Conservation (phyloP, 2,888 invertebrate genomes). For the Callyntrura sp. region DNA sequence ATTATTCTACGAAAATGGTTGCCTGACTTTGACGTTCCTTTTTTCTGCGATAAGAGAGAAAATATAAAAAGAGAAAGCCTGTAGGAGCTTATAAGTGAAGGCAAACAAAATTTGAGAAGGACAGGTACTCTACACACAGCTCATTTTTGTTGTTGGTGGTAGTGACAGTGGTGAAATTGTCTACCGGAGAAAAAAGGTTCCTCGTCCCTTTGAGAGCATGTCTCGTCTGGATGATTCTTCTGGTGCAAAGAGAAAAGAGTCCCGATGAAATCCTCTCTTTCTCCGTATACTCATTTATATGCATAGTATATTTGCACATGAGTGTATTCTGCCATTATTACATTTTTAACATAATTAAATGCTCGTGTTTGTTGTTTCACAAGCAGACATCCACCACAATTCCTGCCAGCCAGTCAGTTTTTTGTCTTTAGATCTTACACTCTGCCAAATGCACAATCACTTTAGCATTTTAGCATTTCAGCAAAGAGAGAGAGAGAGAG, state of each 20-base stretch:
- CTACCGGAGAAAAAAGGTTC: not conserved
- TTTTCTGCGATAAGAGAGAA: not conserved
- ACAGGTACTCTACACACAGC: not conserved
- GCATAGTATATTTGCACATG: not conserved
- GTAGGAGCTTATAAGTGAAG: not conserved
- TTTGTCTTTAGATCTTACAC: not conserved
- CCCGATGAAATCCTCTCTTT: not conserved
- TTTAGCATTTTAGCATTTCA: conserved; percentile 35
- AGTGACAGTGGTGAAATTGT: not conserved
- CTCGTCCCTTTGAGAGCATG: not conserved
- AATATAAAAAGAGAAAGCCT: not conserved
- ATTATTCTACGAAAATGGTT: conserved; percentile 31
- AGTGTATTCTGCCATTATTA: not conserved
- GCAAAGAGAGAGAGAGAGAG: not conserved
- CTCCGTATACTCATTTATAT: not conserved
- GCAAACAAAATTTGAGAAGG: not conserved
- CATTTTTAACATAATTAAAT: not conserved
- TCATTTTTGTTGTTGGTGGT: not conserved
- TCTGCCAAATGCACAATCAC: conserved; percentile 48
- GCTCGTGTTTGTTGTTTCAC: conserved; percentile 27
- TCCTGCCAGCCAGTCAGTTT: not conserved
- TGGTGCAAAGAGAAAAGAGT: no score
- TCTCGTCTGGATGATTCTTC: not conserved
- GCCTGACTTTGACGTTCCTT: conserved; percentile 29
- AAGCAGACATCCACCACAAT: not conserved